phyloP scores from a whole-genome alignment of 2,797 vertebrate species.

The Salmo trutta region DNA sequence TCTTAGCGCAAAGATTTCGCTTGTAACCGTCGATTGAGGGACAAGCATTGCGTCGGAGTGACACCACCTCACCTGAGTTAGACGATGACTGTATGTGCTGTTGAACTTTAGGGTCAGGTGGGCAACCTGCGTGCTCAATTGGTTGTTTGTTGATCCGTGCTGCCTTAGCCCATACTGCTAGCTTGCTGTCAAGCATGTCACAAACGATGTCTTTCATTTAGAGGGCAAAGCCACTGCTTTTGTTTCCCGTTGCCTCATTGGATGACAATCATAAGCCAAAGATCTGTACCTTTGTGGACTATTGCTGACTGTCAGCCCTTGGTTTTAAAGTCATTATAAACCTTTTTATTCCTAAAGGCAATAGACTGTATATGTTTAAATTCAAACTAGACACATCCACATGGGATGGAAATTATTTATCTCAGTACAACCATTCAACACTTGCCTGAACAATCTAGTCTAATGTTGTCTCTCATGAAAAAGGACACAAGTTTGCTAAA shows the following conservation, averaged over 20 bases:
- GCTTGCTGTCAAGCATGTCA: constrained; percentile 20
- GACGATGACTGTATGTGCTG: not conserved
- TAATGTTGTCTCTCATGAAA: not conserved
- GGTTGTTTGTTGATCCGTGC: constrained; percentile 39
- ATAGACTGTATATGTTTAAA: constrained; percentile 5
- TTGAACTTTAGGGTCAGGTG: constrained; percentile 13
- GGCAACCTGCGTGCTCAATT: constrained; percentile 19
- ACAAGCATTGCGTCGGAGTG: not conserved
- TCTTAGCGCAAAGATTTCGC: too few species aligned
- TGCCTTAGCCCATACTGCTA: constrained; percentile 10
- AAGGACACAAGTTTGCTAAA: not conserved
- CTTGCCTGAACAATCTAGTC: not conserved
- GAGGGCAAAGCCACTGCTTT: constrained; percentile 8
- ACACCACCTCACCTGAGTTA: not conserved
- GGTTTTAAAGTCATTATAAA: not conserved
- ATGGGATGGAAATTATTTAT: not conserved
- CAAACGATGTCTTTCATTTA: constrained; percentile 42
- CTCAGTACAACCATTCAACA: not conserved
- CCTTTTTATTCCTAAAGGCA: constrained; percentile 25
- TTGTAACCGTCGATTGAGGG: not conserved
- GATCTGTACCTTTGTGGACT: constrained; percentile 10
- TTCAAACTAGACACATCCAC: constrained; percentile 41
- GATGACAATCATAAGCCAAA: not conserved
- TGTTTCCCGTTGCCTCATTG: not conserved
- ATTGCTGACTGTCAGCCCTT: constrained; percentile 21